phyloP scores from a whole-genome alignment of 64 coral and sea anemone species.

The Cladopsammia gracilis region DNA sequence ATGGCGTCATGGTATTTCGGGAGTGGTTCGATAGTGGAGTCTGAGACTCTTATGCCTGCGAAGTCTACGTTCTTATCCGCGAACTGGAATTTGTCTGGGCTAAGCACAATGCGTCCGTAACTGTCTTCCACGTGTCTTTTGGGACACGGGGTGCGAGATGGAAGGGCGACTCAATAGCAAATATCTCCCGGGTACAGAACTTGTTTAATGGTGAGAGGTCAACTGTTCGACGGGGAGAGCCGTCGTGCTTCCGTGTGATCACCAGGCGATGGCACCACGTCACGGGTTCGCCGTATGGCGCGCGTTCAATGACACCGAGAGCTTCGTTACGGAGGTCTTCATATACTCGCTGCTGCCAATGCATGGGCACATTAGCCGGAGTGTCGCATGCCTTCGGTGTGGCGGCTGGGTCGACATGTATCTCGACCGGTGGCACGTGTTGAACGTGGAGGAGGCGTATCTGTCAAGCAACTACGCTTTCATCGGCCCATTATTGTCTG shows the following conservation, averaged over 20 bases:
- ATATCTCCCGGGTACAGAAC: slow-evolving; percentile 49
- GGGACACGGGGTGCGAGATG: slow-evolving; percentile 56
- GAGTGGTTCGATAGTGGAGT: no score
- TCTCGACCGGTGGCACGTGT: slow-evolving; percentile 73
- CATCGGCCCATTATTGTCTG: no score
- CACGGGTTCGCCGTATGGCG: no score
- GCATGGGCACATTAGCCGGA: slow-evolving; percentile 35
- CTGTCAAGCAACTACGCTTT: slow-evolving; percentile 58
- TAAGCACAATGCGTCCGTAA: slow-evolving; percentile 39
- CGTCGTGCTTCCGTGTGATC: slow-evolving; percentile 52
- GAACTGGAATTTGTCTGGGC: no score
- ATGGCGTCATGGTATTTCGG: background rate
- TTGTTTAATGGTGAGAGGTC: slow-evolving; percentile 71
- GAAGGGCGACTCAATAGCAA: slow-evolving; percentile 46
- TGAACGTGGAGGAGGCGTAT: slow-evolving; percentile 75
- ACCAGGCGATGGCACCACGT: slow-evolving; percentile 78
- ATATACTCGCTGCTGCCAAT: slow-evolving; percentile 59
- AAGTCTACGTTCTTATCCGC: background rate
- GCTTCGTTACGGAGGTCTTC: no score
- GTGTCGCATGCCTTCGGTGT: no score
- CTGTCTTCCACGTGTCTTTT: slow-evolving; percentile 70
- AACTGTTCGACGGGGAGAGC: no score
- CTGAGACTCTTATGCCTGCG: background rate
- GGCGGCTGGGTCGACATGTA: slow-evolving; percentile 66
- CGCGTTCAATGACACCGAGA: slow-evolving; percentile 66